Evolutionary conservation across 2,113 vertebrate species (phyloP), one percentile per base, ranked within the genome.

Genomic region (Ariopsis seemanni): DNA sequence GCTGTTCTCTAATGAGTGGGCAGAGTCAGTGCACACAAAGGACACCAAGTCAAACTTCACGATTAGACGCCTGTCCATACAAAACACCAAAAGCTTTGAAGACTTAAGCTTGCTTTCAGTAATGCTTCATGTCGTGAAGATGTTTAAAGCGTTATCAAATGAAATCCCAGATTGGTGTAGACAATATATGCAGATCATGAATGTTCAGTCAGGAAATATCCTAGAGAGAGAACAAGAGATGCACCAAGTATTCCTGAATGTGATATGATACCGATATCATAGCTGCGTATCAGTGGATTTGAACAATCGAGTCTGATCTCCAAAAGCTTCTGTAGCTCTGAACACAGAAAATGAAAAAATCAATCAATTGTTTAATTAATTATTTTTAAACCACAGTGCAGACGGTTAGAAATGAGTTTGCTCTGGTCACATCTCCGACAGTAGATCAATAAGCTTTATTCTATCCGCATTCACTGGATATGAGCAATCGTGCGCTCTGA

Each of bases 91-190:
- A 83, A 48, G 27, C 53, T 60, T 50, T 6, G 89, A 89, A 94
- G 10, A 93, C 93, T 93, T 94, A 95, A 96, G 93, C 25, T 30
- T 42, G 50, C 74, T 79, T 86, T 52, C 42, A 1, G 25, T 82
- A 60, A n/a, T 50, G 86, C 48, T 75, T 87, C 52, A 5, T 57
- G 20, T 69, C 34, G 20, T 55, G 7, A 53, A 63, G 20, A 20
- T 14, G 17, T 60, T 52, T 82, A 15, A 57, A 86, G n/a, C n/a
- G 17, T n/a, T 63, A 52, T 27, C 50, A 12, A 67, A 84, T 22
- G 15, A 69, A 86, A 80, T 53, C 52, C 27, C 15, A 63, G 7
- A 86, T 34, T 27, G 15, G 57, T 27, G 14, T 20, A 78, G 57
- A 63, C 58, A 34, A 53, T 48, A 27, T 52, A 53, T n/a, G 11